These are phyloP conservation scores for Gobiocypris rarus DNA, from an alignment of 2,113 vertebrate species.

Conservation along the genomic window DNA sequence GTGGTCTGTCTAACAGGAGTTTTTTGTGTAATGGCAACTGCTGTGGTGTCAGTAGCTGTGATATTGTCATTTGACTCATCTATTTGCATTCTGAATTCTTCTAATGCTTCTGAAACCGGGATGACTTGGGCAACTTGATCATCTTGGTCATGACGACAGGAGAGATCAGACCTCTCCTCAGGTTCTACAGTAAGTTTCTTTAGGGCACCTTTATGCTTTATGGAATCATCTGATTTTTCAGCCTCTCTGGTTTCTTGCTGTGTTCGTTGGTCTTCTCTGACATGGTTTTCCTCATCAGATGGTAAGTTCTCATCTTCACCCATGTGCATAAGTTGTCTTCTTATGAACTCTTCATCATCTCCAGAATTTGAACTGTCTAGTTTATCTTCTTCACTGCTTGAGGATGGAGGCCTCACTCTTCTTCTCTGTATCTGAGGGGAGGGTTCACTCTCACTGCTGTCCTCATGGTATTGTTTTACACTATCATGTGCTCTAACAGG, in stretches of 20 bases:
- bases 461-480: slow-evolving; percentile 79
- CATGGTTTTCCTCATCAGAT: slow-evolving; percentile 77
- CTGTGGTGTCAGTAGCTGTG: slow-evolving; percentile 66
- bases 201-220: slow-evolving; percentile 73
- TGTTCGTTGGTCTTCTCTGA: slow-evolving; percentile 75
- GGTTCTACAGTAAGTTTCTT: slow-evolving; percentile 75
- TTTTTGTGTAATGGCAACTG: slow-evolving; percentile 72
- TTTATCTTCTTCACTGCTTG: slow-evolving; percentile 91
- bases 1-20: slow-evolving; percentile 74
- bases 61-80: slow-evolving; percentile 19
- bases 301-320: slow-evolving; percentile 86
- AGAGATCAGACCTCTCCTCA: slow-evolving; percentile 79
- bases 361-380: slow-evolving; percentile 83
- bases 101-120: slow-evolving; percentile 21
- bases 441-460: slow-evolving; percentile 89
- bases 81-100: slow-evolving; percentile 39
- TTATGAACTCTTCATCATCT: slow-evolving; percentile 93
- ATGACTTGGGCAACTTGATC: slow-evolving; percentile 9
- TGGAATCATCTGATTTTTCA: slow-evolving; percentile 68
- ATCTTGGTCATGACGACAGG: slow-evolving; percentile 36
- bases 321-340: slow-evolving; percentile 92
- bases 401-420: slow-evolving; percentile 80
- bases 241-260: slow-evolving; percentile 71
- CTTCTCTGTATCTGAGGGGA: slow-evolving; percentile 82
- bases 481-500: slow-evolving; percentile 53